A percentile compares a stretch with the other conserved stretches of the same genome.
Evolutionary conservation across 2,888 invertebrate genomes (phyloP).

Genomic region (Peribatodes rhomboidaria): DNA sequence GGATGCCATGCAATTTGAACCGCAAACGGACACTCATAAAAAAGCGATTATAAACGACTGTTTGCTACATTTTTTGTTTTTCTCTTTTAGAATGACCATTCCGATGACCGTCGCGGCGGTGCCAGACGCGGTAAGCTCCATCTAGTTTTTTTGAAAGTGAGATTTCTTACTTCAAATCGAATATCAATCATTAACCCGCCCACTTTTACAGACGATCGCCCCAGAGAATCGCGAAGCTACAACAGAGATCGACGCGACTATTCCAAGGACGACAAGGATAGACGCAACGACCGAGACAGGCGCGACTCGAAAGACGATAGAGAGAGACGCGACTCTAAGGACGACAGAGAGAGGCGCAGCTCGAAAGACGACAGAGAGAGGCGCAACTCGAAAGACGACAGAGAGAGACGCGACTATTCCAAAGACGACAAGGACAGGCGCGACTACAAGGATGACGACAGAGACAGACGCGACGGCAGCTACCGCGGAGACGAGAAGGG

Average conservation of each 20-base stretch:
- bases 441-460: constrained; percentile 58
- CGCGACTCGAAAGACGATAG: constrained; percentile 66
- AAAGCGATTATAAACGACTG: background rate
- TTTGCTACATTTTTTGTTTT: constrained; percentile 16
- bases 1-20: too few species aligned
- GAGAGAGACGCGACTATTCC: constrained; percentile 57
- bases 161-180: background rate
- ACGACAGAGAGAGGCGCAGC: constrained; percentile 55
- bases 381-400: constrained; percentile 65
- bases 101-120: constrained; percentile 75
- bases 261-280: constrained; percentile 67
- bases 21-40: too few species aligned
- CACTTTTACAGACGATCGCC: constrained; percentile 67
- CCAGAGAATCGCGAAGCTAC: constrained; percentile 75
- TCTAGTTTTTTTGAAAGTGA: background rate
- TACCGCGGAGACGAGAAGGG: constrained; percentile 40
- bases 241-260: constrained; percentile 75
- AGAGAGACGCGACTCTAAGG: constrained; percentile 57
- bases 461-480: constrained; percentile 44
- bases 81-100: constrained; percentile 75
- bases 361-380: constrained; percentile 56
- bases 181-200: background rate
- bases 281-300: constrained; percentile 57
- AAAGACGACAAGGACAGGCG: constrained; percentile 55
- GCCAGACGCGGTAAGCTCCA: constrained; percentile 73